These are phyloP conservation scores for Cryptoprocta ferox DNA, from an alignment of 2,797 vertebrate genomes.

Conservation along the genomic window DNA sequence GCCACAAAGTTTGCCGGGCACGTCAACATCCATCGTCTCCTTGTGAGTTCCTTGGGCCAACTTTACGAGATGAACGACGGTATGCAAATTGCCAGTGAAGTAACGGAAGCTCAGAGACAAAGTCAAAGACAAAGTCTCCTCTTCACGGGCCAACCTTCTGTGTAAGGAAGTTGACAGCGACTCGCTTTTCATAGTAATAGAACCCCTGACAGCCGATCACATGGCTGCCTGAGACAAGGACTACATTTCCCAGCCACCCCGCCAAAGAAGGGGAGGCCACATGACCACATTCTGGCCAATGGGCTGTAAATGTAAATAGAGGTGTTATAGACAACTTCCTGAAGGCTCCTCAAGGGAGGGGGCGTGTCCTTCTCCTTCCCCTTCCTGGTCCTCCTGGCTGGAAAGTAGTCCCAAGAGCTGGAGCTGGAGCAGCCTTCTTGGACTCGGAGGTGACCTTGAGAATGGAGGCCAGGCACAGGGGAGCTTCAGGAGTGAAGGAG, in stretches of 20 bases:
- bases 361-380: neutral
- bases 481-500: neutral
- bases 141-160: neutral
- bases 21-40: neutral
- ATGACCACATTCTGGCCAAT: neutral
- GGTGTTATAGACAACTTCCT: neutral
- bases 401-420: neutral
- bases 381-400: neutral
- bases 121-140: neutral
- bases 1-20: too few species aligned
- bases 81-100: neutral
- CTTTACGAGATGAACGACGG: neutral
- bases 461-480: neutral
- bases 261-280: neutral
- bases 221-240: neutral
- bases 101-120: neutral
- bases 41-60: neutral
- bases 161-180: neutral
- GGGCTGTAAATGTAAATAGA: neutral
- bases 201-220: neutral
- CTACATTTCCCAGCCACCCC: conserved; percentile 36
- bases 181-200: neutral
- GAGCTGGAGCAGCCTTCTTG: neutral
- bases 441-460: neutral
- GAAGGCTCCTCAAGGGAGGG: neutral